Conservation (phyloP, 2,113 vertebrate species). For the Chloropsis hardwickii region DNA sequence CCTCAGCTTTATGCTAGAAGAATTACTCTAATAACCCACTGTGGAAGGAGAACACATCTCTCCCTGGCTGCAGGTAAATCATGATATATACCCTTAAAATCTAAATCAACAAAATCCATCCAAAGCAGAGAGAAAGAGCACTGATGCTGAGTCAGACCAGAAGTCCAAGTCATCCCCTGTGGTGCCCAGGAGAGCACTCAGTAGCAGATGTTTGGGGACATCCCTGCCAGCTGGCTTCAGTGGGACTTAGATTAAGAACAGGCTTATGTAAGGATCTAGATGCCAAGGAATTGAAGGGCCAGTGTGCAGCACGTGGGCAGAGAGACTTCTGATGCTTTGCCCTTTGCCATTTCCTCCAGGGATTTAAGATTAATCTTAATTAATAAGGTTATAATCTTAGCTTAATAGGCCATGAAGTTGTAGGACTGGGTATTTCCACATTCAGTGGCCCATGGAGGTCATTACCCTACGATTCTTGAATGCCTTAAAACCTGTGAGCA, state of each 20-base stretch:
- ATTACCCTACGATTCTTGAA: neutral
- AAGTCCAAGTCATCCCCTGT: neutral
- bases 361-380: neutral
- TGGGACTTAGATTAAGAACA: neutral
- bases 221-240: neutral
- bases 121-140: neutral
- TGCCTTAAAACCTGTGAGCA: neutral
- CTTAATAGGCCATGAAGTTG: neutral
- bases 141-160: neutral
- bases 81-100: neutral
- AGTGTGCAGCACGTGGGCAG: neutral
- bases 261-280: neutral
- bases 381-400: neutral
- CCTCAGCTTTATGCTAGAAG: neutral
- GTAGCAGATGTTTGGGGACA: neutral
- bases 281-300: neutral
- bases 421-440: neutral
- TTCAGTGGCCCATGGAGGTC: rapidly evolving
- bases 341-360: neutral
- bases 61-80: neutral
- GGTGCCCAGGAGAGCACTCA: rapidly evolving
- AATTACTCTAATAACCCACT: neutral
- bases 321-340: neutral
- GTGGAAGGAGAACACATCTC: neutral
- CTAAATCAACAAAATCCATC: neutral